A percentile compares a stretch with the other conserved stretches of the same genome.
Evolutionary conservation across 1,140 invertebrate species (phyloP).

Genomic region (Gonioctena quinquepunctata): DNA sequence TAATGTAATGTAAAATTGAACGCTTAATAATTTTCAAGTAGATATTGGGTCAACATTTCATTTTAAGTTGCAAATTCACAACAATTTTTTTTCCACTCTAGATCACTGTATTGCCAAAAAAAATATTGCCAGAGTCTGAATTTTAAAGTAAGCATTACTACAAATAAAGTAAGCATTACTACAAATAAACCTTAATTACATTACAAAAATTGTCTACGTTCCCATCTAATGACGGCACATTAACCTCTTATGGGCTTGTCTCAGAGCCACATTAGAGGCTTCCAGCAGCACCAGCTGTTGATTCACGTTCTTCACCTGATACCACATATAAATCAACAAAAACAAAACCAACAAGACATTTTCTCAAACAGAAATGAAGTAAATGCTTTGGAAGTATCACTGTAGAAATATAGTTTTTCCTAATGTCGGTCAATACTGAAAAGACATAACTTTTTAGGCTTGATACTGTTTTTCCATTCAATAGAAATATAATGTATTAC

Average conservation of each 20-base stretch:
- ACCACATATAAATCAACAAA: constrained; percentile 16
- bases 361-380: background rate
- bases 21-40: too few species aligned
- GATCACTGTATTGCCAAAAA: background rate
- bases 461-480: too few species aligned
- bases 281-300: constrained; percentile 33
- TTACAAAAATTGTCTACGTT: background rate
- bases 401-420: too few species aligned
- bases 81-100: too few species aligned
- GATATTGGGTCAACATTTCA: too few species aligned
- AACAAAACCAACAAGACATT: background rate
- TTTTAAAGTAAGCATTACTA: background rate
- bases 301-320: constrained; percentile 35
- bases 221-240: constrained; percentile 5
- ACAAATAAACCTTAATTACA: constrained; percentile 8
- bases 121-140: background rate
- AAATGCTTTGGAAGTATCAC: too few species aligned
- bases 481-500: too few species aligned
- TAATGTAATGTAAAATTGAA: too few species aligned
- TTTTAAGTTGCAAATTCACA: too few species aligned
- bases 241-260: constrained; percentile 33
- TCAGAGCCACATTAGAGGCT: constrained; percentile 34
- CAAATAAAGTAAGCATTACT: background rate
- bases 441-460: too few species aligned
- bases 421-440: too few species aligned